Base-by-base conservation (phyloP, 2,797 vertebrate species). In the Typhlichthys subterraneus region DNA sequence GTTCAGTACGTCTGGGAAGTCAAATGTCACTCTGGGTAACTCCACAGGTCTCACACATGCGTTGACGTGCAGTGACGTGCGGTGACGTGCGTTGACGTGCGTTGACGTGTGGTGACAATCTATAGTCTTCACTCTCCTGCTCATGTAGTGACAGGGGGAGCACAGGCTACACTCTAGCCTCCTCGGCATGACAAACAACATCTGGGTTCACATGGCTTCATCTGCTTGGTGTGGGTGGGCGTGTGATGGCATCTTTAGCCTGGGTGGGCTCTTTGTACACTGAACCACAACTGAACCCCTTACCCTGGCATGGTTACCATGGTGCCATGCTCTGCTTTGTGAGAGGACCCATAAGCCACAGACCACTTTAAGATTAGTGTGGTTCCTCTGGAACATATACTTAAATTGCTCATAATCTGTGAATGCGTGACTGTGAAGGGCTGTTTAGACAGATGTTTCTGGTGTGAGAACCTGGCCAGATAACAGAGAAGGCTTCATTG, bases 381-480 rank as follows among this genome's bases (percentile, higher is more conserved):
- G 14, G 14, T 61, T 61, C 59, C 48, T 51, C 48, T 47, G 29
- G 38, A 47, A n/a, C 49, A 60, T 31, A n/a, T 50, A 38, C 23
- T 33, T 46, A 31, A 42, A 48, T 15, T 52, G 19, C 11, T 65
- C n/a, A 52, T 53, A 51, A 13, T 33, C 45, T 63, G 8, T 29
- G 12, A 17, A 33, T 46, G 48, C 23, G 12, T 17, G 12, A 33
- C 14, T 17, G 29, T 11, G 31, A n/a, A 48, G 56, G 17, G 46
- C 11, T 65, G 23, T 61, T 46, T 31, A 42, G 47, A 42, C 31
- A 15, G 47, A 59, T 49, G 12, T 45, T 45, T 38, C 42, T 53
- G 17, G 11, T 11, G 9, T 10, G 17, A 14, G 14, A 12, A 0
- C 33, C 12, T 12, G 11, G 17, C 12, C 57, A 48, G 45, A 49